A percentile compares a stretch with the other conserved stretches of the same genome.
Evolutionary conservation across 2,888 invertebrate genomes (phyloP).

Genomic region (Harpalus rufipes): DNA sequence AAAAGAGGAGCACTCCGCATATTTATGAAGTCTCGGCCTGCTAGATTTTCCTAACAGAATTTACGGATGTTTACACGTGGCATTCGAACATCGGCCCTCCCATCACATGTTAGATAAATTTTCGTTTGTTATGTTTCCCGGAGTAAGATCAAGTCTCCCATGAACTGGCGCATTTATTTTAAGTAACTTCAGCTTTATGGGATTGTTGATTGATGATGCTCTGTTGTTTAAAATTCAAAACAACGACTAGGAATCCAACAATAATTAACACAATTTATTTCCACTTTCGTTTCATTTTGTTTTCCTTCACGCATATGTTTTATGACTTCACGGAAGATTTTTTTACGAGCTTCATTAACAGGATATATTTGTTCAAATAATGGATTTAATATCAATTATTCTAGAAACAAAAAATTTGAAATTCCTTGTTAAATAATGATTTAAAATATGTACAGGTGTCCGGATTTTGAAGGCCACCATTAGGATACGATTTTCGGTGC

Average conservation of each 20-base stretch:
- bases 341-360: not conserved
- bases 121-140: constrained; percentile 60
- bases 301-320: constrained; percentile 53
- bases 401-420: too few relatives aligned
- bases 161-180: constrained; percentile 62
- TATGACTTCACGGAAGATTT: not conserved
- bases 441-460: too few relatives aligned
- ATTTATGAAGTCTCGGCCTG: constrained; percentile 50
- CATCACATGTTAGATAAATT: constrained; percentile 66
- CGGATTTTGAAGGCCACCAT: too few relatives aligned
- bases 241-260: constrained; percentile 59
- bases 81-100: constrained; percentile 57
- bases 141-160: constrained; percentile 21
- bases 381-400: too few relatives aligned
- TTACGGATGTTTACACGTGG: constrained; percentile 65
- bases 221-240: constrained; percentile 65
- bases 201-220: constrained; percentile 62
- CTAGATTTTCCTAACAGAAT: constrained; percentile 61
- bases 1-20: constrained; percentile 51
- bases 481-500: too few relatives aligned
- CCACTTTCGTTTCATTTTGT: constrained; percentile 61
- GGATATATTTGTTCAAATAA: too few relatives aligned
- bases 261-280: constrained; percentile 67
- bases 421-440: too few relatives aligned
- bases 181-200: constrained; percentile 63